These are phyloP conservation scores for Benthosema pterotum DNA, from an alignment of 2,797 vertebrate genomes.

Conservation along the genomic window DNA sequence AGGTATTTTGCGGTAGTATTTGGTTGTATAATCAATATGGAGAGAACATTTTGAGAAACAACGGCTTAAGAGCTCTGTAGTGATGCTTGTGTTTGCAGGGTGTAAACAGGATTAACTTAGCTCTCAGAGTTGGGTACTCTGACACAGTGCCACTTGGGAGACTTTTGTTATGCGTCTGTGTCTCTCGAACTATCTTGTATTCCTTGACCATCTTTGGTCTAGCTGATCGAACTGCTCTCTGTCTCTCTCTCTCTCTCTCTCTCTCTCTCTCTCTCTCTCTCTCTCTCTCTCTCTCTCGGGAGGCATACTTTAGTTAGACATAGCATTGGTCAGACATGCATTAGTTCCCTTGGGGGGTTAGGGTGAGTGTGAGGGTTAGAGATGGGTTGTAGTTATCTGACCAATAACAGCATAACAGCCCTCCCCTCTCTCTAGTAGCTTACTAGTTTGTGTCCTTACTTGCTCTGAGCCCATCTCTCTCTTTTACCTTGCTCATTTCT, in stretches of 20 bases:
- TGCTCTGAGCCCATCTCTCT: too few relatives aligned
- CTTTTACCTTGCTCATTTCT: too few relatives aligned
- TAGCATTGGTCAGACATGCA: too few relatives aligned
- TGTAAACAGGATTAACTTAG: conserved; percentile 51
- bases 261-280: neutral
- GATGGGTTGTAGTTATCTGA: too few relatives aligned
- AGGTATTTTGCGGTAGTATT: neutral
- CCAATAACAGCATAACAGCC: too few relatives aligned
- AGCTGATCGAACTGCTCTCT: neutral
- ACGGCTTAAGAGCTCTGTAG: conserved; percentile 21
- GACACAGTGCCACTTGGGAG: conserved; percentile 28
- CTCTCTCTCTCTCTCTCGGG: too few relatives aligned
- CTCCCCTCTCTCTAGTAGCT: too few relatives aligned
- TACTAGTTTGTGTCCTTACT: too few relatives aligned
- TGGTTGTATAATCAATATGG: neutral
- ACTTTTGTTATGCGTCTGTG: conserved; percentile 46
- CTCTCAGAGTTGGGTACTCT: conserved; percentile 27
- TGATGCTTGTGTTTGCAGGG: conserved; percentile 2
- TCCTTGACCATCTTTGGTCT: neutral
- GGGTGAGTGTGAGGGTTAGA: too few relatives aligned
- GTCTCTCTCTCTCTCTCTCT: neutral
- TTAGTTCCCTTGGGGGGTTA: too few relatives aligned
- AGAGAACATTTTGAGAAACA: neutral
- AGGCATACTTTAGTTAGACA: too few relatives aligned
- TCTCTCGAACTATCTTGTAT: conserved; percentile 15